phyloP scores from a whole-genome alignment of 2,888 invertebrate species.

The Anarsia innoxiella region DNA sequence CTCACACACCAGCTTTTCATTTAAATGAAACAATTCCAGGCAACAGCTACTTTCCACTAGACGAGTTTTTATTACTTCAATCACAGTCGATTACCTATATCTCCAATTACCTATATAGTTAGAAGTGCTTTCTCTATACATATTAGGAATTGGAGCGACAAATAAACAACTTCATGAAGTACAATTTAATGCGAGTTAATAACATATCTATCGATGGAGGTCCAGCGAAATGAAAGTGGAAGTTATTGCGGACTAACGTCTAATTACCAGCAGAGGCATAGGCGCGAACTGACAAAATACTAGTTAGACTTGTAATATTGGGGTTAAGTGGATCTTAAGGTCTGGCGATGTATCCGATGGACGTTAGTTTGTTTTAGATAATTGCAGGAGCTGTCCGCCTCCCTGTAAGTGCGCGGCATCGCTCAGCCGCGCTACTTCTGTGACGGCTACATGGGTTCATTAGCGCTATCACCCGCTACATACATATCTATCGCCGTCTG shows the following conservation, averaged over 20 bases:
- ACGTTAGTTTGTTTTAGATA: conserved; percentile 41
- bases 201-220: not conserved
- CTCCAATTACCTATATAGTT: no score
- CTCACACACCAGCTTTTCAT: not conserved
- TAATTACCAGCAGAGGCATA: conserved; percentile 3
- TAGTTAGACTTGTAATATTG: conserved; percentile 1
- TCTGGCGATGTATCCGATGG: conserved; percentile 11
- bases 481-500: conserved; percentile 14
- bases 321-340: conserved; percentile 12
- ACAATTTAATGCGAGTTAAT: no score
- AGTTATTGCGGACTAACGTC: conserved; percentile 1
- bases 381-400: conserved; percentile 59
- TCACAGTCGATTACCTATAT: no score
- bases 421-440: conserved; percentile 43
- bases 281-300: conserved; percentile 4
- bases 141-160: no score
- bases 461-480: conserved; percentile 58
- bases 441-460: conserved; percentile 69
- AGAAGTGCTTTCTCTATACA: no score
- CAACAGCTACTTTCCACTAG: no score
- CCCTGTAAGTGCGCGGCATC: not conserved
- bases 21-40: no score
- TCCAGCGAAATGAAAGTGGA: conserved; percentile 8
- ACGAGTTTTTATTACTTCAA: no score
- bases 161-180: no score